These are phyloP conservation scores for Bruchidius siliquastri DNA, from an alignment of 2,888 invertebrate species.

Conservation along the genomic window DNA sequence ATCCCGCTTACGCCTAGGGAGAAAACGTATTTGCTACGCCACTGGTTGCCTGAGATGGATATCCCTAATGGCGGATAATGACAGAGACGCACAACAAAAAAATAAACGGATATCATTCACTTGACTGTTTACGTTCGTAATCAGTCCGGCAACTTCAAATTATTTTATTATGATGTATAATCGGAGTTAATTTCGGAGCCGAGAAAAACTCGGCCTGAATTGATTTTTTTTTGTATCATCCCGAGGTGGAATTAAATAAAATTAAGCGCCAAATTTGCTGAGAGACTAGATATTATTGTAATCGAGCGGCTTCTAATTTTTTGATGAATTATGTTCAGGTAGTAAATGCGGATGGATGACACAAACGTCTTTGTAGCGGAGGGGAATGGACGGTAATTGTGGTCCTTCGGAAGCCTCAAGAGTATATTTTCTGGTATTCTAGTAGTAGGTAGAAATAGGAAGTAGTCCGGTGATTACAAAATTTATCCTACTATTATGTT, in stretches of 20 bases:
- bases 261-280: neutral
- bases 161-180: neutral
- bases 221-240: neutral
- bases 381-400: neutral
- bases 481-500: too few relatives aligned
- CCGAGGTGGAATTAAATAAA: neutral
- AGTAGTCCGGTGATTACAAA: too few relatives aligned
- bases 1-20: too few relatives aligned
- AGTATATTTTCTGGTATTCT: neutral
- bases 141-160: slow-evolving; percentile 6
- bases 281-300: neutral
- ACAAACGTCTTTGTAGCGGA: neutral
- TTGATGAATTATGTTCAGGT: neutral
- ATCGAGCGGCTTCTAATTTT: neutral
- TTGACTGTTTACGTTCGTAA: slow-evolving; percentile 37
- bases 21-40: too few relatives aligned
- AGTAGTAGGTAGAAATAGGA: neutral
- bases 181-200: neutral
- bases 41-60: neutral
- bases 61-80: neutral
- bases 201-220: neutral
- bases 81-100: slow-evolving; percentile 20
- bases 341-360: neutral
- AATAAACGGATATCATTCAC: slow-evolving; percentile 40
- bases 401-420: neutral